Evolutionary conservation across 2,888 invertebrate species (phyloP).

Genomic region (Idaea straminata): DNA sequence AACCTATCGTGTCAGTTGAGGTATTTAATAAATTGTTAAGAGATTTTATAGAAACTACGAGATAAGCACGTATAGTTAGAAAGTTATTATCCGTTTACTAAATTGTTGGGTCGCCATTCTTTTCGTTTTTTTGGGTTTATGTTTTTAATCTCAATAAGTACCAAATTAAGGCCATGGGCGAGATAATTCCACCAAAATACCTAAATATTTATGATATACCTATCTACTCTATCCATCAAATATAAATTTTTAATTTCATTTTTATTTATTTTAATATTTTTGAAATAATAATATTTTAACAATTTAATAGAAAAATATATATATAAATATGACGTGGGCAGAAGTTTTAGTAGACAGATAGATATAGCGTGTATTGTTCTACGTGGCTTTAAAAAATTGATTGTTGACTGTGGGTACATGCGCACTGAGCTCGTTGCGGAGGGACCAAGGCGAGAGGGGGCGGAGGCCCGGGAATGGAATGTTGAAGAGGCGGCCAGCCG

Average conservation of each 20-base stretch:
- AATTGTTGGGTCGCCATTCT: not conserved
- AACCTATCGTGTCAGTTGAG: not conserved
- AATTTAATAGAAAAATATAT: no score
- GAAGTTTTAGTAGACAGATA: not conserved
- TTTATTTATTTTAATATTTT: no score
- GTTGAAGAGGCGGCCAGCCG: constrained; percentile 73
- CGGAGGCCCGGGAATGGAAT: constrained; percentile 67
- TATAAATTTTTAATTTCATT: no score
- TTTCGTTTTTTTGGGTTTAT: not conserved
- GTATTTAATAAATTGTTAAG: not conserved
- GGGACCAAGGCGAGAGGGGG: constrained; percentile 41
- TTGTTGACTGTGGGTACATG: constrained; percentile 64
- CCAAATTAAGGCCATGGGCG: no score
- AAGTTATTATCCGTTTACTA: not conserved
- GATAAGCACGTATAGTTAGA: not conserved
- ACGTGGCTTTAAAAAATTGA: constrained; percentile 47
- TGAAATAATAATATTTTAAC: no score
- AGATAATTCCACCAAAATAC: no score
- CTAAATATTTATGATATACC: no score
- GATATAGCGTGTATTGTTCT: constrained; percentile 6
- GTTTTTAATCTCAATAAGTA: not conserved
- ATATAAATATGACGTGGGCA: constrained; percentile 9
- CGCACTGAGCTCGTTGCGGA: constrained; percentile 61
- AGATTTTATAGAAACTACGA: not conserved
- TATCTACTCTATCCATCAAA: no score